These are phyloP conservation scores for Momotus momota DNA, from an alignment of 2,797 vertebrate species.

Conservation along the genomic window DNA sequence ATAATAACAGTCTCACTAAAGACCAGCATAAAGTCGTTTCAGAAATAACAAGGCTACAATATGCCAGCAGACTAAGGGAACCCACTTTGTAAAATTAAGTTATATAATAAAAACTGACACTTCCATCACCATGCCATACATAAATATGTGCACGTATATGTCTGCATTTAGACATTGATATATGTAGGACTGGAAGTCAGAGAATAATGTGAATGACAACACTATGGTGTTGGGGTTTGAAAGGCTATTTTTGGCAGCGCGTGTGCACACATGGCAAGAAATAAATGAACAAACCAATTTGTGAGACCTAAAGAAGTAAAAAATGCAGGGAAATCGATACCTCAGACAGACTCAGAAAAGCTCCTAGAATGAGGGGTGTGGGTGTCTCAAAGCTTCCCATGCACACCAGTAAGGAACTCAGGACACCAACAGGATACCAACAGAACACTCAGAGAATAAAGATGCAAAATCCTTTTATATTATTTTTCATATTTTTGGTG, in stretches of 20 bases:
- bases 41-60: background rate
- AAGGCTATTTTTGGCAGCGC: background rate
- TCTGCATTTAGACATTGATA: background rate
- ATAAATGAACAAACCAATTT: background rate
- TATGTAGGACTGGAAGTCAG: fast-evolving
- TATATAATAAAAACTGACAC: background rate
- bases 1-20: background rate
- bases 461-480: background rate
- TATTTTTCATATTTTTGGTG: background rate
- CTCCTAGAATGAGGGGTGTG: fast-evolving
- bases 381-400: background rate
- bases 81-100: background rate
- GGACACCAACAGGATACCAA: background rate
- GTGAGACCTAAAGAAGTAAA: background rate
- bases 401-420: background rate
- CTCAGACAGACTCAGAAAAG: background rate
- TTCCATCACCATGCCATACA: background rate
- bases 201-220: background rate
- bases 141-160: background rate
- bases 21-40: background rate
- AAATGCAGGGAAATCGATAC: background rate
- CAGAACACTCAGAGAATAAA: background rate
- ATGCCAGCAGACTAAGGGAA: background rate
- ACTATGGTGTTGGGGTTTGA: background rate
- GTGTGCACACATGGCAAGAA: background rate